Conservation (phyloP, 2,888 invertebrate species). For the Muscina levida region DNA sequence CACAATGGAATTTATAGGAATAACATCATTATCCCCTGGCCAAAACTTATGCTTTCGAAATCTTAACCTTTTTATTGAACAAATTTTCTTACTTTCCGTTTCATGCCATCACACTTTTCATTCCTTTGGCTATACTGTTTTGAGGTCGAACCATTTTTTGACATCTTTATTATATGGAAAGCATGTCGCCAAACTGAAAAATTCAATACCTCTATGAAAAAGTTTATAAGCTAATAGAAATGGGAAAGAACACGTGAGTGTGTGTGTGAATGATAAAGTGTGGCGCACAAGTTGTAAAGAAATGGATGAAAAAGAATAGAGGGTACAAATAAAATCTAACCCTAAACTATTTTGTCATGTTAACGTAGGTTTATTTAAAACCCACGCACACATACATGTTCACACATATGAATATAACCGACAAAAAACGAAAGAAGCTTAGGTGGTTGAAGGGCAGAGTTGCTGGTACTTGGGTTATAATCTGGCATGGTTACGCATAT, state of each 20-base stretch:
- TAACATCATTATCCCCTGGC: slow-evolving; percentile 63
- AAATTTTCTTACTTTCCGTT: slow-evolving; percentile 27
- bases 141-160: slow-evolving; percentile 40
- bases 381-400: background rate
- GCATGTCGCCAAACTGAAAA: slow-evolving; percentile 28
- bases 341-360: slow-evolving; percentile 38
- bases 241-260: slow-evolving; percentile 2
- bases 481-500: no score
- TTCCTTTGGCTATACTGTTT: background rate
- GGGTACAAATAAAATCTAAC: background rate
- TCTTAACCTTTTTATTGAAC: slow-evolving; percentile 57
- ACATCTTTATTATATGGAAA: slow-evolving; percentile 41
- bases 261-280: background rate
- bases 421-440: background rate
- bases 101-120: background rate
- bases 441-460: background rate
- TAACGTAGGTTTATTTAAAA: slow-evolving; percentile 8
- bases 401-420: background rate
- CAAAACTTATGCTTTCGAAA: slow-evolving; percentile 64
- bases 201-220: slow-evolving; percentile 47
- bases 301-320: background rate
- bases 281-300: background rate
- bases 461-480: no score
- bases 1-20: slow-evolving; percentile 62
- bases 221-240: slow-evolving; percentile 48